Evolutionary conservation across 2,888 invertebrate genomes (phyloP), one percentile per base, ranked within the genome.

Genomic region (Halictus ligatus): DNA sequence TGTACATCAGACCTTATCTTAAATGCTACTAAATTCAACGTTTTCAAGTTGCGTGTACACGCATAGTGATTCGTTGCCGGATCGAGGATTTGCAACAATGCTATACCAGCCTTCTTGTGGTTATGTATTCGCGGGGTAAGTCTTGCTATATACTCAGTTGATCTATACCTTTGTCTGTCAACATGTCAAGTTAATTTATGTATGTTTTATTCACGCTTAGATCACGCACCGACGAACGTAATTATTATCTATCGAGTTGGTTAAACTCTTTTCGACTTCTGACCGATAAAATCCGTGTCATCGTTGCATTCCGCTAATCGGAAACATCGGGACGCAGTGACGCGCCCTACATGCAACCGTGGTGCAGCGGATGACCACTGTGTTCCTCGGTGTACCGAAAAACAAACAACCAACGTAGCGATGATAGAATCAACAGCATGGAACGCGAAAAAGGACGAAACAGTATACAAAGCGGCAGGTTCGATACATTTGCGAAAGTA

Each of bases 401-500:
- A 25, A 40, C 10, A 82, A 58, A n/a, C 40, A 77, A 58, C 12
- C 25, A 12, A 50, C 50, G 21, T 72, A 79, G 92, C 84, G 80
- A 95, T 95, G 95, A 93, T 95, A 76, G 95, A 95, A 81, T 90
- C 94, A 5, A 87, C 94, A 35, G 89, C 85, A 43, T 95, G 95
- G 95, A 91, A 89, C 60, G 86, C 91, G 4, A 92, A 91, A 80
- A 93, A 93, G 72, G 95, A 95, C 81, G 94, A 94, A 80, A 93
- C 93, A 21, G 93, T 95, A 69, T 91, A 94, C 86, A 95, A 95
- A 92, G 94, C 96, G 29, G 95, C 96, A n/a, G 96, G 96, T 46
- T 96, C 96, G 85, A 95, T 95, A 58, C 96, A 96, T 88, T 91
- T 96, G 25, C 95, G 96, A 80, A 95, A 95, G 80, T 96, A 96